Conservation (phyloP, 2,888 invertebrate species). For the Abrostola tripartita region DNA sequence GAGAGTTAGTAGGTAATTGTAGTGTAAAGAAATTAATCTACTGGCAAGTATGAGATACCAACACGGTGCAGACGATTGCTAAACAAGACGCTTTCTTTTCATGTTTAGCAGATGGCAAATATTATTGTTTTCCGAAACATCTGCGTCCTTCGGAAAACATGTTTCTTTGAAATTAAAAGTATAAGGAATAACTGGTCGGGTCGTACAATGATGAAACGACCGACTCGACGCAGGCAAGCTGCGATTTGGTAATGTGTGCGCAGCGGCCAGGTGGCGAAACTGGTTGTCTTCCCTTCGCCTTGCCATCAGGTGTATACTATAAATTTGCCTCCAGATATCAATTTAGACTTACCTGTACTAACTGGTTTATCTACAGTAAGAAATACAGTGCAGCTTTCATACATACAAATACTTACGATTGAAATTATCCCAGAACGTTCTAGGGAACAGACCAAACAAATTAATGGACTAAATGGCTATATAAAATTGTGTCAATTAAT, state of each 20-base stretch:
- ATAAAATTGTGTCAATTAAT: conserved; percentile 33
- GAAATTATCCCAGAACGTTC: conserved; percentile 12
- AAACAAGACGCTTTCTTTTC: conserved; percentile 69
- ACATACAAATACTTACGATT: not conserved
- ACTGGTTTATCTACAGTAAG: not conserved
- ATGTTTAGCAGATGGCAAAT: conserved; percentile 56
- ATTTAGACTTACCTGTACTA: conserved; percentile 4
- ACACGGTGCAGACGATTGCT: conserved; percentile 58
- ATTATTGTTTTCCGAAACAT: conserved; percentile 54
- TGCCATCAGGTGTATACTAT: conserved; percentile 72
- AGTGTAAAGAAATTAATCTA: conserved; percentile 69
- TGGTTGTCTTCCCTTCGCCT: conserved; percentile 73
- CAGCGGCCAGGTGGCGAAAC: conserved; percentile 77
- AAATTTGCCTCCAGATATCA: conserved; percentile 68
- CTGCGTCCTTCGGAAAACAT: conserved; percentile 44
- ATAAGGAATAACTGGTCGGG: conserved; percentile 32
- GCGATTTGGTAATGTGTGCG: conserved; percentile 63
- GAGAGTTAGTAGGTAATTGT: conserved; percentile 61
- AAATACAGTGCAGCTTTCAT: not conserved
- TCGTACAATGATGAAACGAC: conserved; percentile 56
- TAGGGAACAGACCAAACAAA: conserved; percentile 12
- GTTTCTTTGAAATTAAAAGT: conserved; percentile 50
- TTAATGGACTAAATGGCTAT: conserved; percentile 12
- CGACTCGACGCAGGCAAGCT: conserved; percentile 51
- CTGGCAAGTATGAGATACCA: conserved; percentile 66